Evolutionary conservation across 2,888 invertebrate genomes (phyloP), one percentile per base, ranked within the genome.

Genomic region (Eurois occulta): DNA sequence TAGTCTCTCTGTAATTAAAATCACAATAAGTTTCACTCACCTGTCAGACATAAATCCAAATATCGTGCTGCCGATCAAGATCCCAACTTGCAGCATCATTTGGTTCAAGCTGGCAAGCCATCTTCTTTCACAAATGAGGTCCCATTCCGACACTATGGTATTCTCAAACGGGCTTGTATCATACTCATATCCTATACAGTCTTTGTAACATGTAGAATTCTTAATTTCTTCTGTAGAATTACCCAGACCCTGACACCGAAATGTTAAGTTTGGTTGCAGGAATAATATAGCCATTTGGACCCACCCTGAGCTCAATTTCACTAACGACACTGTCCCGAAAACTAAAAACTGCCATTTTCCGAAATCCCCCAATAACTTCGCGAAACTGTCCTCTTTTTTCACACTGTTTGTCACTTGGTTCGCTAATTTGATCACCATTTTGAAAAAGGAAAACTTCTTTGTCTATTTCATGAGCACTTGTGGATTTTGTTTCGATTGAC

Each of bases 291-390:
- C 97, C 90, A 98, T 95, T 87, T 98, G 98, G 72, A 98, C 98
- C 98, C 98, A 98, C 11, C 98, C 98, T 0, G 98, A 98, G 0
- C 98, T 98, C 78, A 98, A 97, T 92, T 98, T 98, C 70, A 98
- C 97, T 10, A 98, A 91, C 38, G 97, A 97, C n/a, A 98, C 96
- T 0, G 97, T 95, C 0, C 97, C 90, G 75, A 98, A 97, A 1
- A 98, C 96, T 88, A 97, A 93, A 3, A 98, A 94, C 88, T 98
- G 98, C 98, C 98, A 98, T 88, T 94, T 96, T 7, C 98, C 98
- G 67, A 98, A 95, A 28, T 95, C 93, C 0, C 96, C 96, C 0
- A 96, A 87, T 2, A 96, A 82, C 48, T 92, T 93, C 1, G 93
- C 92, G 46, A 96, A 91, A 0, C 91, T 90, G 68, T 96, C 96